Evolutionary conservation across 2,113 vertebrate species (phyloP), one percentile per base, ranked within the genome.

Genomic region (Scophthalmus maximus): DNA sequence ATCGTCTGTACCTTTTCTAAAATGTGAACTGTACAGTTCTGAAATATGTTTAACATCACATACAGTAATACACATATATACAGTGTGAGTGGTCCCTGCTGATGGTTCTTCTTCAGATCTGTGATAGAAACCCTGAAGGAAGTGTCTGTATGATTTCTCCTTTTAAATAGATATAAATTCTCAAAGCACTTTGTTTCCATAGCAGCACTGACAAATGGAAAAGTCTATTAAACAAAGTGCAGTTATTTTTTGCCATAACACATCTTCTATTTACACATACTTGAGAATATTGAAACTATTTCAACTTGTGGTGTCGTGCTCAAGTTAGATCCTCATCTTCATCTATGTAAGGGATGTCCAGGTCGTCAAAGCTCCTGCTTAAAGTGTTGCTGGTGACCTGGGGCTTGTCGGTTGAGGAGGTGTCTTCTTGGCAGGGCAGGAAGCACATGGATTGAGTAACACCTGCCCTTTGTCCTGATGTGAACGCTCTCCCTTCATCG

Each of bases 341-440:
- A 36, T 95, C 93, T 12, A 93, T 94, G 73, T 82, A 94, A n/a
- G 94, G 93, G 40, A 95, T 94, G 73, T 94, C 95, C 25, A 95
- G 92, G 47, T 96, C 79, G 0, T 95, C 95, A 84, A 95, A 95
- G 51, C 87, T 92, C 40, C 88, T 15, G 66, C 55, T 86, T 76
- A 92, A 2, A 68, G 65, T 5, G 72, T 89, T 34, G 51, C 18
- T 57, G 15, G 29, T 52, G 32, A 55, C 80, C 9, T 84, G 77
- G 15, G 72, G 14, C 0, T 83, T 83, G 38, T 8, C 5, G n/a
- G 47, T 12, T 25, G 46, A 2, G 44, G 76, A 62, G 76, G 3
- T 15, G 5, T 9, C 5, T n/a, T 75, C 86, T 52, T 34, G 65
- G 32, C 50, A 59, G 11, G 92, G 89, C 1, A 90, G 65, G 29